Evolutionary conservation across 2,888 invertebrate genomes (phyloP).

Genomic region (Rhingia campestris): DNA sequence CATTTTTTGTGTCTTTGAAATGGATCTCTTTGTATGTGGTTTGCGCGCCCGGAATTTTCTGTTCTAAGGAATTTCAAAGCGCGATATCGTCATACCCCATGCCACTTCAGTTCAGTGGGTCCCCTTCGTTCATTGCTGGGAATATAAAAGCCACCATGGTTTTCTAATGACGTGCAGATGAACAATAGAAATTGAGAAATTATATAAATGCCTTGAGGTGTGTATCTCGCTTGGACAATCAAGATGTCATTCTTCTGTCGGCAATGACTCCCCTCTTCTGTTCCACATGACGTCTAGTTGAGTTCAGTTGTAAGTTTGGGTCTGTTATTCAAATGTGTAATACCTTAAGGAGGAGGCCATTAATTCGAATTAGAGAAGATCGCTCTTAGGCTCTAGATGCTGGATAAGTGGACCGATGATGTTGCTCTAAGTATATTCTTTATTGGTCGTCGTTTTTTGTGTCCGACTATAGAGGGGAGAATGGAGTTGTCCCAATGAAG

Average conservation of each 20-base stretch:
- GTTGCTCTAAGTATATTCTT: conserved; percentile 61
- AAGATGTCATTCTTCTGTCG: conserved; percentile 67
- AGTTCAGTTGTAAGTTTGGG: not conserved
- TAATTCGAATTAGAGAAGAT: conserved; percentile 61
- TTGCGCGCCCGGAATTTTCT: conserved; percentile 8
- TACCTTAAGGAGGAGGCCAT: conserved; percentile 52
- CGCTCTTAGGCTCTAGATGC: conserved; percentile 33
- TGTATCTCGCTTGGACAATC: conserved; percentile 53
- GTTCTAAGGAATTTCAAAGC: conserved; percentile 35
- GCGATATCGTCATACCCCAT: conserved; percentile 30
- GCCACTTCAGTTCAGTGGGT: conserved; percentile 52
- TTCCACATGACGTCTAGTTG: not conserved
- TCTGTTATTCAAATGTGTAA: conserved; percentile 59
- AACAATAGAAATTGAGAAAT: conserved; percentile 64
- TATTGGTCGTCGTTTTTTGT: conserved; percentile 26
- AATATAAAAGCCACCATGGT: conserved; percentile 28
- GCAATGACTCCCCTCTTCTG: not conserved
- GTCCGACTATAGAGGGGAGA: not conserved
- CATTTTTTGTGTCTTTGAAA: not conserved
- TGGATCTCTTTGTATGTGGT: conserved; percentile 3
- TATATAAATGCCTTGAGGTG: conserved; percentile 62
- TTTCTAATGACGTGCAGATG: conserved; percentile 65
- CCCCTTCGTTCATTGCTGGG: not conserved
- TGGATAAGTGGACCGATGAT: conserved; percentile 57
- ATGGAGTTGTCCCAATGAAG: conserved; percentile 22